These are phyloP conservation scores for Ceratina japonica DNA, from an alignment of 1,140 invertebrate species.

Conservation along the genomic window DNA sequence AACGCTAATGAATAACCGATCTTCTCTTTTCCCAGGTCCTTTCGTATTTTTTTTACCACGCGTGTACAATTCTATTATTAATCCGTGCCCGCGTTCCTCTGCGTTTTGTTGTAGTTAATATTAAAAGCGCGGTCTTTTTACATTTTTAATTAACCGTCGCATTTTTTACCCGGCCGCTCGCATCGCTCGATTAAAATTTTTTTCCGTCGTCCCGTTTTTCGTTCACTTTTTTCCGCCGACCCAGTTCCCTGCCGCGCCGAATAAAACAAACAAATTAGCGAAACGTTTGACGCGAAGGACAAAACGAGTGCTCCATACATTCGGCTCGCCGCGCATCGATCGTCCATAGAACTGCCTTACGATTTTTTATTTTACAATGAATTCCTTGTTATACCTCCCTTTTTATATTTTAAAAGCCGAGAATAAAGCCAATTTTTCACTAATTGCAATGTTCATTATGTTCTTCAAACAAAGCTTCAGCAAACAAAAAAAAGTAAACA, in stretches of 20 bases:
- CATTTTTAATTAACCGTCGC: constrained; percentile 38
- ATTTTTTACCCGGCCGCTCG: constrained; percentile 26
- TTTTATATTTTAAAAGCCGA: neutral
- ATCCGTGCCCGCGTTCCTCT: constrained; percentile 21
- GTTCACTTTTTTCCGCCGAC: neutral
- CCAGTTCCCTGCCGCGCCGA: neutral
- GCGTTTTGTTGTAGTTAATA: constrained; percentile 48
- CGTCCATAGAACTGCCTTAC: no score
- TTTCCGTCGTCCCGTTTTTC: neutral
- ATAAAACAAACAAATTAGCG: constrained; percentile 29
- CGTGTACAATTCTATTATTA: constrained; percentile 49
- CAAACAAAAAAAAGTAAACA: no score
- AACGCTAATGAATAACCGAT: constrained; percentile 52
- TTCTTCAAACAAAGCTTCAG: no score
- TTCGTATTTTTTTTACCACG: constrained; percentile 32
- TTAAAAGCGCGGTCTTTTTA: constrained; percentile 17
- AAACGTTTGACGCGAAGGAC: neutral
- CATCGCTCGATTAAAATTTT: constrained; percentile 29
- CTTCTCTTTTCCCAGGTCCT: constrained; percentile 39
- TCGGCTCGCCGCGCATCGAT: neutral
- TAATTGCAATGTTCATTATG: no score
- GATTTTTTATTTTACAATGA: no score
- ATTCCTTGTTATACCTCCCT: no score
- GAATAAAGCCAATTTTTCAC: no score
- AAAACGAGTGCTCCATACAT: neutral